These are phyloP conservation scores for Apamea epomidion DNA, from an alignment of 2,888 invertebrate species.

Conservation along the genomic window DNA sequence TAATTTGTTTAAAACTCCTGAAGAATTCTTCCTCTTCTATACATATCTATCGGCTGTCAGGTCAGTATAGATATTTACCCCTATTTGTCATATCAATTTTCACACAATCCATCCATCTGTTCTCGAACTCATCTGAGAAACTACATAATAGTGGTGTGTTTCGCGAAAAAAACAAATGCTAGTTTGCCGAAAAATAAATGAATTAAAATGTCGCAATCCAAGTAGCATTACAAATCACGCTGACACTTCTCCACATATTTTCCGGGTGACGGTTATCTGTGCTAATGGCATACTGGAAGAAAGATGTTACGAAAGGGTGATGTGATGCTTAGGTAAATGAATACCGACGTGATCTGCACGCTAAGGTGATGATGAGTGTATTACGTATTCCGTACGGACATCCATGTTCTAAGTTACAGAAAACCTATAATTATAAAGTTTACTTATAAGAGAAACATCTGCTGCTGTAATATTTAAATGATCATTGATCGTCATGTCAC, in stretches of 20 bases:
- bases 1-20: not conserved
- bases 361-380: conserved; percentile 27
- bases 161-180: not conserved
- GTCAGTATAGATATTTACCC: no score
- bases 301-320: conserved; percentile 64
- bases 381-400: conserved; percentile 48
- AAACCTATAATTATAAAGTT: conserved; percentile 8
- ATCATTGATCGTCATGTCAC: not conserved
- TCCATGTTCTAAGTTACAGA: conserved; percentile 35
- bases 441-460: conserved; percentile 6
- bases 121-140: not conserved
- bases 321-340: conserved; percentile 64
- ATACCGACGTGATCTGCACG: conserved; percentile 41
- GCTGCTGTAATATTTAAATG: not conserved
- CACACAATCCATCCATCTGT: not conserved
- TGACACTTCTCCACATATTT: conserved; percentile 53
- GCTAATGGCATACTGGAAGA: conserved; percentile 64
- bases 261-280: conserved; percentile 48
- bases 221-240: conserved; percentile 19
- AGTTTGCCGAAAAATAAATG: conserved; percentile 1
- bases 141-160: conserved; percentile 10
- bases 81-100: not conserved
- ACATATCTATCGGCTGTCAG: not conserved
- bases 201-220: conserved; percentile 38
- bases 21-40: not conserved